These are phyloP conservation scores for Acronicta leporina DNA, from an alignment of 2,888 invertebrate genomes.

Conservation along the genomic window DNA sequence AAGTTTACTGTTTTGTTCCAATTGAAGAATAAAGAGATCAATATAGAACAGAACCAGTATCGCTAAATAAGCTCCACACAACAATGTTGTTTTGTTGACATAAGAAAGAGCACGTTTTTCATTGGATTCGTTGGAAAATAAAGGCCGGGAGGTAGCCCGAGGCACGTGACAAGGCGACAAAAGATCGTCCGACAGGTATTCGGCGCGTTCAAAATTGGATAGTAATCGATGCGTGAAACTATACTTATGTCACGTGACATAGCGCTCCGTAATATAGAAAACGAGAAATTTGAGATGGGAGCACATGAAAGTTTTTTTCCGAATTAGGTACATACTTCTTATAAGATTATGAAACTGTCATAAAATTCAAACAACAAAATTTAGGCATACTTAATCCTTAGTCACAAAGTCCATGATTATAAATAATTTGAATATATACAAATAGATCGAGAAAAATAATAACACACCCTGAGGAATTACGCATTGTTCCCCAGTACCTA, in stretches of 20 bases:
- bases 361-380: too few species aligned
- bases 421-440: too few species aligned
- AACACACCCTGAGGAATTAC: too few species aligned
- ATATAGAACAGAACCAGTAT: conserved; percentile 42
- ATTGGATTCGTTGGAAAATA: conserved; percentile 71
- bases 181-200: conserved; percentile 82
- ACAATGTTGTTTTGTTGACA: conserved; percentile 65
- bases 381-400: too few species aligned
- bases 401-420: too few species aligned
- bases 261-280: conserved; percentile 36
- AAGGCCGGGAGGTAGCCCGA: conserved; percentile 66
- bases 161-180: conserved; percentile 84
- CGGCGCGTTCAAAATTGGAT: conserved; percentile 83
- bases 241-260: conserved; percentile 55
- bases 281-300: conserved; percentile 11
- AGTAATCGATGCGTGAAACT: conserved; percentile 86
- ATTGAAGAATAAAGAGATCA: conserved; percentile 39
- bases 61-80: conserved; percentile 58
- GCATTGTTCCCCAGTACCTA: too few species aligned
- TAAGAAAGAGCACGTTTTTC: conserved; percentile 73
- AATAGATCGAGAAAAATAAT: too few species aligned
- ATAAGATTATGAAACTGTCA: too few species aligned
- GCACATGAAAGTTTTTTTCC: not conserved
- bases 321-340: too few species aligned
- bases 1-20: conserved; percentile 26